These are phyloP conservation scores for Antennarius striatus DNA, from an alignment of 2,113 vertebrate species.

Conservation along the genomic window DNA sequence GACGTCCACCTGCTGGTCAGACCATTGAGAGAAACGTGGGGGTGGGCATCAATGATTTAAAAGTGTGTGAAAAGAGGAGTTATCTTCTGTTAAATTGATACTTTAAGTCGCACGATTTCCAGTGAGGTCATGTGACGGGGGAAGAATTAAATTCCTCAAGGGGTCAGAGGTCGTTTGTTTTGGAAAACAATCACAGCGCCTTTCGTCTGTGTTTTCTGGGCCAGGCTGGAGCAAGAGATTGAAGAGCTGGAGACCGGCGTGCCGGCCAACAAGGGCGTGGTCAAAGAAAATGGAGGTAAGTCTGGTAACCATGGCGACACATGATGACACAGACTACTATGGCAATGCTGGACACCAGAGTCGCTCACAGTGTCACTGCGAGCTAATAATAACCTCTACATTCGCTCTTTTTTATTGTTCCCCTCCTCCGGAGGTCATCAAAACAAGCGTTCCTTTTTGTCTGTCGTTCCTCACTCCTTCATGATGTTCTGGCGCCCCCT, in stretches of 20 bases:
- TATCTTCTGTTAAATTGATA: no score
- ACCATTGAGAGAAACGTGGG: no score
- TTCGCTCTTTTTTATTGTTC: slow-evolving; percentile 36
- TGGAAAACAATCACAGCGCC: neutral
- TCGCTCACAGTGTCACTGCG: slow-evolving; percentile 5
- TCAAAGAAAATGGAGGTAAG: slow-evolving; percentile 78
- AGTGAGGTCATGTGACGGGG: no score
- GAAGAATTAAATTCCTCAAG: no score
- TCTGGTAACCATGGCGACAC: slow-evolving; percentile 50
- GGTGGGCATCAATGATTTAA: no score
- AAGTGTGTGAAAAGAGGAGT: no score
- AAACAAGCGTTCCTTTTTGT: slow-evolving; percentile 54
- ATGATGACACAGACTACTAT: slow-evolving; percentile 69
- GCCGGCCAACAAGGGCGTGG: slow-evolving; percentile 63
- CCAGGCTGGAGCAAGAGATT: slow-evolving; percentile 91
- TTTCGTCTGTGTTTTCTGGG: slow-evolving; percentile 10
- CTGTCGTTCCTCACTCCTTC: slow-evolving; percentile 17
- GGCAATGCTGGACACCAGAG: slow-evolving; percentile 33
- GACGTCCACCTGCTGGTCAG: no score
- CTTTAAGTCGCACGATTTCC: no score
- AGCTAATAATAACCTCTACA: slow-evolving; percentile 40
- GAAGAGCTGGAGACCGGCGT: slow-evolving; percentile 85
- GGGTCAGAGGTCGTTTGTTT: neutral
- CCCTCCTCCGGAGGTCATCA: slow-evolving; percentile 48
- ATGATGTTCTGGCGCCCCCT: slow-evolving; percentile 54